phyloP scores from a whole-genome alignment of 2,888 invertebrate genomes.

The Ecliptopera silaceata region DNA sequence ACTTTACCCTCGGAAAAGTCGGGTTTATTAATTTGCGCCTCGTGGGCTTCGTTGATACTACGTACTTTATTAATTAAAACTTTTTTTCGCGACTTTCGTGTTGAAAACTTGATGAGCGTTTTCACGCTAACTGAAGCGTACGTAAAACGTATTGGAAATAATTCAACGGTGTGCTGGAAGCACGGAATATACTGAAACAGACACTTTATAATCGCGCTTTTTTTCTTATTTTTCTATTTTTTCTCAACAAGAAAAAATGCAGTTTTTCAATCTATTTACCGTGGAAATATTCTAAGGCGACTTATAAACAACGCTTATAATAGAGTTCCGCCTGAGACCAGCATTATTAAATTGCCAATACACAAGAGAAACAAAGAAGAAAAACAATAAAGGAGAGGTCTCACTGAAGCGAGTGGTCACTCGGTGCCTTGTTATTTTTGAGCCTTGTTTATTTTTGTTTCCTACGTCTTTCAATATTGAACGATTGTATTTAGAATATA shows the following conservation, averaged over 20 bases:
- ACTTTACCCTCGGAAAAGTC: constrained; percentile 32
- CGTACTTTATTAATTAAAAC: constrained; percentile 40
- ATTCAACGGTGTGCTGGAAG: background rate
- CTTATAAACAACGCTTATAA: background rate
- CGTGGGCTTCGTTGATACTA: constrained; percentile 37
- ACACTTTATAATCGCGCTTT: too few species aligned
- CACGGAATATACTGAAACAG: background rate
- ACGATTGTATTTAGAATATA: background rate
- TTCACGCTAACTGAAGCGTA: constrained; percentile 24
- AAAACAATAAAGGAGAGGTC: constrained; percentile 7
- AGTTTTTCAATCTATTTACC: too few species aligned
- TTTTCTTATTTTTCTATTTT: too few species aligned
- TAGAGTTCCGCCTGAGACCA: background rate
- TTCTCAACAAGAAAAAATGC: too few species aligned
- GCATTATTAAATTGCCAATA: constrained; percentile 7
- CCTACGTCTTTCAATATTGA: background rate
- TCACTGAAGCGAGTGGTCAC: constrained; percentile 10
- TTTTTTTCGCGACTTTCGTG: constrained; percentile 35
- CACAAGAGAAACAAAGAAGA: constrained; percentile 7
- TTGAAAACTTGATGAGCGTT: constrained; percentile 28
- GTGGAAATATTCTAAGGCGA: too few species aligned
- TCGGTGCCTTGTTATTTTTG: constrained; percentile 14
- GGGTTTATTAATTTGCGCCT: constrained; percentile 38
- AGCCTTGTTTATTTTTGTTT: constrained; percentile 5
- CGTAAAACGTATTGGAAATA: background rate